Evolutionary conservation across 53 echinoderm and acorn worm genomes (phyloP).

Genomic region (Echinometra lucunter): DNA sequence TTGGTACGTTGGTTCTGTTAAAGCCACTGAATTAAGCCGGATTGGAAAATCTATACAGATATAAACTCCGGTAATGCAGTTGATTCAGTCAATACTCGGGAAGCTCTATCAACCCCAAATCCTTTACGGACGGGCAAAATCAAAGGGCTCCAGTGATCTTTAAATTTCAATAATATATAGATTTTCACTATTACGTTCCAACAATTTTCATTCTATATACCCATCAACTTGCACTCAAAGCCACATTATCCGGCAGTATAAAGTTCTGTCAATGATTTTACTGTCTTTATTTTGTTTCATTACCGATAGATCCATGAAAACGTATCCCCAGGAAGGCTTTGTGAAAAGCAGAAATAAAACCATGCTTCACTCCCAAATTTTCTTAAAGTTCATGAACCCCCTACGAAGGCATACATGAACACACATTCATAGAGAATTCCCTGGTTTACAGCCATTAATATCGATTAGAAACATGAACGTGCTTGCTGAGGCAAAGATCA

Average conservation of each 20-base stretch:
- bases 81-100: not conserved
- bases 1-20: too few relatives aligned
- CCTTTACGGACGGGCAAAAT: not conserved
- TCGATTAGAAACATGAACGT: constrained; percentile 28
- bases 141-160: not conserved
- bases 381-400: constrained; percentile 14
- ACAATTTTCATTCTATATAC: not conserved
- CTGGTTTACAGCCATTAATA: constrained; percentile 9
- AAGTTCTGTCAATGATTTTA: not conserved
- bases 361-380: not conserved
- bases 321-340: not conserved
- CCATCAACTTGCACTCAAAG: not conserved
- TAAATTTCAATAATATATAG: not conserved
- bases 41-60: not conserved
- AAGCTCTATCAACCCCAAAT: not conserved
- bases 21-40: not conserved
- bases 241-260: not conserved
- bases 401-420: not conserved
- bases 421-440: not conserved
- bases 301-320: not conserved
- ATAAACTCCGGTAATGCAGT: not conserved
- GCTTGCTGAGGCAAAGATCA: constrained; percentile 16
- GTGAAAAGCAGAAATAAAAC: not conserved
- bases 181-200: too few relatives aligned
- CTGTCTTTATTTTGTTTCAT: not conserved